Base-by-base conservation (phyloP, 2,113 vertebrate genomes). In the Leiothrix lutea region DNA sequence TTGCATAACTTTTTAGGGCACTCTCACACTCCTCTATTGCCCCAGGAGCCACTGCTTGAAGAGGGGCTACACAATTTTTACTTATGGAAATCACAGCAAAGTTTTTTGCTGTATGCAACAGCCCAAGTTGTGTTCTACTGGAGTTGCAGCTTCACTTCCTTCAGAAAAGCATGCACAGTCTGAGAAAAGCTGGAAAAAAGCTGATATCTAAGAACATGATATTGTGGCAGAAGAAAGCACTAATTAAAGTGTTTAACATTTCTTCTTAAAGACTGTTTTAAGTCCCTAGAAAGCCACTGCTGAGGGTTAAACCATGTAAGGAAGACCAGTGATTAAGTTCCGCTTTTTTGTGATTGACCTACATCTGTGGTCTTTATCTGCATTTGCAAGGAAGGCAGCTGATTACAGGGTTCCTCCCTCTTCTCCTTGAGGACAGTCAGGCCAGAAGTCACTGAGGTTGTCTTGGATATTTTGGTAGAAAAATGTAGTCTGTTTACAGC, bases 51-150 rank as follows among this genome's bases (percentile, higher is more conserved):
- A 24, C 36, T 58, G 26, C 20, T 64, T 84, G 44, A 84, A 83
- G 8, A 71, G 11, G 36, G 5, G 1, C 4, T n/a, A 66, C 53
- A 44, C 5, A 67, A 5, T 16, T 56, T 78, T 72, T 47, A 80
- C 31, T 71, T 60, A 61, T 4, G 45, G 33, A 61, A 79, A 64
- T 44, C 12, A n/a, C 0, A 3, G 20, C 15, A 66, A 74, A 64
- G 2, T 1, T 38, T 54, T 72, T 38, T 54, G 28, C 25, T 78
- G 7, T 65, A 56, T 50, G 33, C 22, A 91, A 12, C 9, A 36
- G 13, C 2, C 6, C 9, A 33, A 61, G 8, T 14, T 47, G 8
- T 20, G 8, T 51, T 85, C 33, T 62, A 31, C 9, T 26, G 0
- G 0, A 75, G 29, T 19, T 67, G 25, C 18, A 61, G 20, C 11